Conservation (phyloP, 2,888 invertebrate species). For the Caenorhabditis imperialis region DNA sequence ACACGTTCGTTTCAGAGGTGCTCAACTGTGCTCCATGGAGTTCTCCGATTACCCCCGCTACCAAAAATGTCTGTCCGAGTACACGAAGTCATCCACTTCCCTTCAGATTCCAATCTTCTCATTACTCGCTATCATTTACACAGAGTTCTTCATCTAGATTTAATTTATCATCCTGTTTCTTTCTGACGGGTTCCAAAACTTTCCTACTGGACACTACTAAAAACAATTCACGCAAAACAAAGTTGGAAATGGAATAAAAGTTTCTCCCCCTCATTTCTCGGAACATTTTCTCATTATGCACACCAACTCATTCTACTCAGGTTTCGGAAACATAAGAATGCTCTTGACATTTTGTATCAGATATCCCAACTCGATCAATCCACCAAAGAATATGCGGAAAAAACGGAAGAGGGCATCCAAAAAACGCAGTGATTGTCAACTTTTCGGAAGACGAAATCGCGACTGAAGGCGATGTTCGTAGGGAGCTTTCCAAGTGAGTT, state of each 20-base stretch:
- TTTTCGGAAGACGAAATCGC: constrained; percentile 18
- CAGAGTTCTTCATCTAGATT: constrained; percentile 29
- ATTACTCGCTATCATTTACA: constrained; percentile 37
- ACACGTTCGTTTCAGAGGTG: constrained; percentile 56
- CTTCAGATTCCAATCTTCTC: constrained; percentile 35
- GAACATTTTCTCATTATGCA: constrained; percentile 12
- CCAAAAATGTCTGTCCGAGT: constrained; percentile 56
- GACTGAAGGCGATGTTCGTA: constrained; percentile 20
- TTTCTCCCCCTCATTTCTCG: constrained; percentile 30
- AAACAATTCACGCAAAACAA: constrained; percentile 3
- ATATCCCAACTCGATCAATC: constrained; percentile 6
- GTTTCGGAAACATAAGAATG: no score
- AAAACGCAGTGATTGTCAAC: constrained; percentile 30
- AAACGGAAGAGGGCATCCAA: constrained; percentile 4
- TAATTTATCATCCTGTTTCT: background rate
- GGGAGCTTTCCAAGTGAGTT: constrained; percentile 13
- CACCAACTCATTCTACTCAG: constrained; percentile 15
- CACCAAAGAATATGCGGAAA: no score
- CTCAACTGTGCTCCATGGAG: constrained; percentile 73
- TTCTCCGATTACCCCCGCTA: constrained; percentile 68
- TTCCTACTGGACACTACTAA: constrained; percentile 16
- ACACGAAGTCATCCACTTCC: constrained; percentile 19
- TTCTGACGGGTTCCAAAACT: constrained; percentile 5
- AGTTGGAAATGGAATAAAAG: constrained; percentile 9
- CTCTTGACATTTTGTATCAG: no score